A percentile compares a stretch with the other conserved stretches of the same genome.
phyloP scores from a whole-genome alignment of 2,113 vertebrate species.

The Cacatua alba region DNA sequence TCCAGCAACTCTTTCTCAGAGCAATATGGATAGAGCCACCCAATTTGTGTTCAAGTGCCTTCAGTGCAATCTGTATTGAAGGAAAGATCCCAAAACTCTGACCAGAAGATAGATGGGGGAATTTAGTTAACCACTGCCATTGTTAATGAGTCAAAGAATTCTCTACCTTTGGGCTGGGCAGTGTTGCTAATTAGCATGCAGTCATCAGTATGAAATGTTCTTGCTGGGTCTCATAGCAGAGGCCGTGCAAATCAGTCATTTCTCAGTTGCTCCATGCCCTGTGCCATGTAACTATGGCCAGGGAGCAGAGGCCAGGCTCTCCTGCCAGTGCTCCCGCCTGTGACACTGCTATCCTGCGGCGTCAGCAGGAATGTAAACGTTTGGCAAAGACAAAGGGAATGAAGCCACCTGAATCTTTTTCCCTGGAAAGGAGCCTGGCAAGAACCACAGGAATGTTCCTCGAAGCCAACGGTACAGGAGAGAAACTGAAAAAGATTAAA shows the following conservation, averaged over 20 bases:
- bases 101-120: background rate
- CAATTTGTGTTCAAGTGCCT: background rate
- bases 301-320: background rate
- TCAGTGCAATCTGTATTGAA: background rate
- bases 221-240: background rate
- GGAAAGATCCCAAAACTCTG: background rate
- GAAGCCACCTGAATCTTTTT: slow-evolving; percentile 57
- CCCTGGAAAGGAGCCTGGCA: slow-evolving; percentile 44
- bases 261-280: background rate
- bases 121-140: background rate
- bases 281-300: background rate
- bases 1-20: background rate
- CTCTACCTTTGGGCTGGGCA: background rate
- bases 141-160: background rate
- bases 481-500: slow-evolving; percentile 17
- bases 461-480: background rate
- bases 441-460: slow-evolving; percentile 57
- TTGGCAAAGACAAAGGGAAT: slow-evolving; percentile 43
- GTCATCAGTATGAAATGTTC: background rate
- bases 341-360: background rate
- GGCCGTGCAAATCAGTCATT: fast-evolving
- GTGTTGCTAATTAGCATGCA: background rate
- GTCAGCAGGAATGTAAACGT: slow-evolving; percentile 20
- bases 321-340: background rate
- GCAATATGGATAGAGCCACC: background rate